Conservation (phyloP, 2,113 vertebrate species). For the Heterotis niloticus region DNA sequence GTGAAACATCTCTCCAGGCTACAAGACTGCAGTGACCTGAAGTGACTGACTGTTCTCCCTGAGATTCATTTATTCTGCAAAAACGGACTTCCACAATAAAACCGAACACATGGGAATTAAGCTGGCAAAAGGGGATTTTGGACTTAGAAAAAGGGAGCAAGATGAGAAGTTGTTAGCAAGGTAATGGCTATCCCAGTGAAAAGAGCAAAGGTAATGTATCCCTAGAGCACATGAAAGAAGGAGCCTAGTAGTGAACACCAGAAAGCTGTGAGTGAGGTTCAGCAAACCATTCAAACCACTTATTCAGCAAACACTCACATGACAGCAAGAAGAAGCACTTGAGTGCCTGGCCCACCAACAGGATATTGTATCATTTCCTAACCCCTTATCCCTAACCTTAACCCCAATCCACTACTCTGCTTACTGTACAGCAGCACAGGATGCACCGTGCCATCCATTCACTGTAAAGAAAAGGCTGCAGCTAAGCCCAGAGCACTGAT, state of each 20-base stretch:
- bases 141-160: not conserved
- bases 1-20: not conserved
- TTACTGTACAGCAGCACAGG: not conserved
- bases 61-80: not conserved
- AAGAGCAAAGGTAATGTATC: no score
- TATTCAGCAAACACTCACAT: not conserved
- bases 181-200: no score
- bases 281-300: not conserved
- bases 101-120: not conserved
- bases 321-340: not conserved
- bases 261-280: not conserved
- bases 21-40: not conserved
- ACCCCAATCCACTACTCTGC: no score
- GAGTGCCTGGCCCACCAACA: not conserved
- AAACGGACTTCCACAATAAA: conserved; percentile 1
- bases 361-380: not conserved
- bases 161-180: no score
- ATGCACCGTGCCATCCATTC: not conserved
- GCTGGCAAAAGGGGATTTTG: not conserved
- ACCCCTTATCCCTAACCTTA: not conserved
- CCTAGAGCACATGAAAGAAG: not conserved
- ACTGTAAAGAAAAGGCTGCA: not conserved
- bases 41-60: not conserved
- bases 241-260: not conserved
- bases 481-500: not conserved